These are phyloP conservation scores for Lumbricus terrestris DNA, from an alignment of 2,888 invertebrate species.

Conservation along the genomic window DNA sequence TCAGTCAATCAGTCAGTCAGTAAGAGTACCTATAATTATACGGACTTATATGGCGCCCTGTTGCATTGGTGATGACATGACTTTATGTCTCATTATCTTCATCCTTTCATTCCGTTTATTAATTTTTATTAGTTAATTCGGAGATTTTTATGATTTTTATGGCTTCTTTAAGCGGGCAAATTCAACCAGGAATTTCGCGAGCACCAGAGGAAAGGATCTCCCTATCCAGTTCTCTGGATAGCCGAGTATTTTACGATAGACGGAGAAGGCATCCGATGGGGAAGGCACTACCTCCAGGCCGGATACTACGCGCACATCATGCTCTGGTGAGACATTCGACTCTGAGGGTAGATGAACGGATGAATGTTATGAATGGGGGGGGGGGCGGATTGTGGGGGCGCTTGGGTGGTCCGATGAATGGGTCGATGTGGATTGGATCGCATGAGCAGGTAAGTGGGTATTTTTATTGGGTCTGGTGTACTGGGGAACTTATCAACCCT, in stretches of 20 bases:
- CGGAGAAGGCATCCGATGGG: conserved; percentile 66
- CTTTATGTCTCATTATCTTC: neutral
- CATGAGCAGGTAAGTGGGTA: neutral
- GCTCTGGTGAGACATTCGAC: conserved; percentile 62
- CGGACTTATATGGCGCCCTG: too few relatives aligned
- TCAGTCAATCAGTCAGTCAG: too few relatives aligned
- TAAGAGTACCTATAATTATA: too few relatives aligned
- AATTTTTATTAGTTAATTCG: neutral
- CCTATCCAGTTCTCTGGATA: conserved; percentile 66
- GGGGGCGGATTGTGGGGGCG: neutral
- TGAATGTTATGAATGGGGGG: too few relatives aligned
- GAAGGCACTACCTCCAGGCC: conserved; percentile 64
- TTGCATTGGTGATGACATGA: neutral
- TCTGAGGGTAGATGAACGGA: neutral
- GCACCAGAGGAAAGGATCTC: conserved; percentile 64
- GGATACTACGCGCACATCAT: conserved; percentile 67
- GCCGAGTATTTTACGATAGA: conserved; percentile 68
- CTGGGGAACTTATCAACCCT: neutral
- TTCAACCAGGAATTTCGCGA: conserved; percentile 64
- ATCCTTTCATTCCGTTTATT: neutral
- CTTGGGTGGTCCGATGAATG: neutral
- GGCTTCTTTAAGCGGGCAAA: conserved; percentile 60
- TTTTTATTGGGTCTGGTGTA: neutral
- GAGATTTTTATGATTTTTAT: neutral
- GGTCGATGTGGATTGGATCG: neutral